Evolutionary conservation across 2,888 invertebrate genomes (phyloP), one percentile per base, ranked within the genome.

Genomic region (Beris morrisii): DNA sequence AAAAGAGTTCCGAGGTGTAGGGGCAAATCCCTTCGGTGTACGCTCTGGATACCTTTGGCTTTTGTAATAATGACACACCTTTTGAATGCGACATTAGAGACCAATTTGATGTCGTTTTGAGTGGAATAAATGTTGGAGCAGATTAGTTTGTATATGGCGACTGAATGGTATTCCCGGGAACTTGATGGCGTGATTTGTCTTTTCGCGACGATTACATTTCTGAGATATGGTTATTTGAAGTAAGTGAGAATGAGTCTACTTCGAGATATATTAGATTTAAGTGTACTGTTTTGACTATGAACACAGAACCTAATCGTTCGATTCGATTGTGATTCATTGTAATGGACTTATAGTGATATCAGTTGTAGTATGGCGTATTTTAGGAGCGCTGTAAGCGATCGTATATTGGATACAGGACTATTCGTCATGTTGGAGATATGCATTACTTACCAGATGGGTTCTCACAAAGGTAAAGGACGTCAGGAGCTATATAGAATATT

Each of bases 61-160:
- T 55, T 65, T 65, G 56, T 65, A 56, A 65, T 67, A 68, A 65
- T 58, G 56, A 65, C 52, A 65, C 67, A 65, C 61, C 61, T 59
- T 61, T 65, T 68, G 61, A 65, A 68, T 68, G 65, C 56, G 68
- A 68, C 65, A 56, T 68, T 59, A 56, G 68, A 68, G 68, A 68
- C 68, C 61, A 56, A 65, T 65, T 67, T 67, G 65, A 67, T 65
- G 65, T 65, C 67, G 65, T 55, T 67, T 55, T 53, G 59, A 65
- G 67, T 65, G 52, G 61, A 61, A 61, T 52, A 61, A 61, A 52
- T 61, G 61, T 61, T 50, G 15, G 43, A 50, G 38, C 15, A 61
- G 61, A 61, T 61, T 61, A 61, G 61, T 50, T 61, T 28, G 31
- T 38, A 50, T 50, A 61, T 50, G 48, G 50, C 61, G 52, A 61